A percentile compares a stretch with the other conserved stretches of the same genome.
Conservation (phyloP, 1,140 invertebrate genomes). For the Intoshia linei region DNA sequence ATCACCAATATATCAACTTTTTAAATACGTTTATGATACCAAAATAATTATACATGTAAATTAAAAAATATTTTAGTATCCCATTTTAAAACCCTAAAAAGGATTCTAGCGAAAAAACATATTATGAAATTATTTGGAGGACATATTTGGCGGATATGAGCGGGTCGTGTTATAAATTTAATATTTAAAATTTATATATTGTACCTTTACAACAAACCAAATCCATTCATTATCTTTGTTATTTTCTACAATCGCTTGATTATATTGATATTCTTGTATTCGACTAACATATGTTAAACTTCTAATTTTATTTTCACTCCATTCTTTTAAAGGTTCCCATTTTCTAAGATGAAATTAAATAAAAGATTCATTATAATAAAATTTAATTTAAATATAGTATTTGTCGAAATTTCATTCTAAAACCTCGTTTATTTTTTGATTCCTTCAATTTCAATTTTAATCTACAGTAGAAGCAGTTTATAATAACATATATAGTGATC, state of each 20-base stretch:
- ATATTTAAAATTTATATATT: no score
- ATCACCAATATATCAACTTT: no score
- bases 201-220: conserved; percentile 5
- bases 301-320: not conserved
- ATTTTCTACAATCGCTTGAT: conserved; percentile 4
- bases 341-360: not conserved
- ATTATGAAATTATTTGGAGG: no score
- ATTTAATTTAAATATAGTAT: not conserved
- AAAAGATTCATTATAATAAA: not conserved
- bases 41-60: no score
- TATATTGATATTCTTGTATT: conserved; percentile 5
- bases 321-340: conserved; percentile 1
- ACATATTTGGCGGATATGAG: no score
- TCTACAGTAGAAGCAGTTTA: no score
- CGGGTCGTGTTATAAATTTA: no score
- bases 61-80: no score
- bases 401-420: not conserved
- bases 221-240: conserved; percentile 2
- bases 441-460: not conserved
- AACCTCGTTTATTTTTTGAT: not conserved
- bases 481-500: no score
- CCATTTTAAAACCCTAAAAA: no score
- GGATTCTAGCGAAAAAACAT: no score
- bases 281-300: conserved; percentile 2
- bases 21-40: no score